Base-by-base conservation (phyloP, 2,113 vertebrate species). In the Leptobrachium leishanense region DNA sequence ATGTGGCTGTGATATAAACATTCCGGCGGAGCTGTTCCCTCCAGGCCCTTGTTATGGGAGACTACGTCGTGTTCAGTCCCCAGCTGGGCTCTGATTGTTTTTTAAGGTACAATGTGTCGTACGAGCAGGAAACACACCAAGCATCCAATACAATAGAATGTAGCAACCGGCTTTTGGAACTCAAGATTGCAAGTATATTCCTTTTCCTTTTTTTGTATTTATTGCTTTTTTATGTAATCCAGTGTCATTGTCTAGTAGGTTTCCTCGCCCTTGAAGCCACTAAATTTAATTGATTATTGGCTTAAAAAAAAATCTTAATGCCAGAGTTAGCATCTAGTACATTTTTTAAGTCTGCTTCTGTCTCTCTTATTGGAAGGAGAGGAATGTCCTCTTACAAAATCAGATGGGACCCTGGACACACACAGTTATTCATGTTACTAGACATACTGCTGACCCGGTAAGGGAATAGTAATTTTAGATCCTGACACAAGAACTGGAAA, bases 1-100 rank as follows among this genome's bases (percentile, higher is more conserved):
- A 75, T 8, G n/a, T 57, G 42, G 11, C 62, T 81, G 72, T 15
- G 39, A 54, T 71, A 81, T 71, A 83, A 82, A 82, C 86, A 82
- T 68, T 73, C 44, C 63, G 44, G 39, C 63, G 8, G 63, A 43
- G 70, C 70, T 46, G 15, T 43, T 79, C 77, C 77, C 63, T 66
- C 44, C 59, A 43, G 20, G 59, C 50, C 41, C 50, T 7, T 55
- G 15, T 80, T 31, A 40, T 63, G 31, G 31, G 43, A 57, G 43
- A 55, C 5, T 15, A 10, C 3, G 40, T 50, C 54, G 59, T 6
- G 1, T 39, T 67, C 20, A 6, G 59, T 68, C 44, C 69, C 77
- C 68, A 72, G 59, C 69, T 65, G 77, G 62, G 70, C 59, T 71
- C 62, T 55, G 65, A 79, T 79, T 79, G 77, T 73, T 73, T 78